Conservation (phyloP, 1,140 invertebrate species). For the Papilio polytes region DNA sequence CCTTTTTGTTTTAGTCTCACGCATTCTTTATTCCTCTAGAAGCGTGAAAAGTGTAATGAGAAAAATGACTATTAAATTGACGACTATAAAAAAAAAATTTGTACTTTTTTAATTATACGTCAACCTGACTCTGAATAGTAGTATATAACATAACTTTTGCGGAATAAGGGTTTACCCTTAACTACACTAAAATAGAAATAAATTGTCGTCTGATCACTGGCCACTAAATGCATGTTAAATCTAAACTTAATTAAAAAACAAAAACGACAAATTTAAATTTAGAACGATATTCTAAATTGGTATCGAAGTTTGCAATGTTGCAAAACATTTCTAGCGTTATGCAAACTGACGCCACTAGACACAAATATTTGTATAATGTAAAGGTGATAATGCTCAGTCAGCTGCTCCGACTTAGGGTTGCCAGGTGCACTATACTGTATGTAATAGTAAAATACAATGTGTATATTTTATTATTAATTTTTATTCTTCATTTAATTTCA, state of each 20-base stretch:
- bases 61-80: neutral
- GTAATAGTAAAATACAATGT: neutral
- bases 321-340: conserved; percentile 13
- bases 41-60: neutral
- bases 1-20: neutral
- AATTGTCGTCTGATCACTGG: neutral
- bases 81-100: too few relatives aligned
- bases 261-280: neutral
- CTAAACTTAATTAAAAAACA: neutral
- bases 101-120: neutral
- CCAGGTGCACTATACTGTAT: neutral
- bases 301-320: conserved; percentile 20
- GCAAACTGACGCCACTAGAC: conserved; percentile 24
- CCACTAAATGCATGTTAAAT: neutral
- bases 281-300: conserved; percentile 6
- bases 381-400: conserved; percentile 21
- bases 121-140: too few relatives aligned
- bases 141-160: too few relatives aligned
- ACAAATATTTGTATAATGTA: conserved; percentile 35
- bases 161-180: too few relatives aligned
- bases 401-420: conserved; percentile 16
- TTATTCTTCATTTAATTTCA: too few relatives aligned
- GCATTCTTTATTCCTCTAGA: neutral
- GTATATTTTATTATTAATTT: too few relatives aligned
- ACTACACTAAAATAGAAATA: neutral